Conservation (phyloP, 2,113 vertebrate species). For the Strix aluco region DNA sequence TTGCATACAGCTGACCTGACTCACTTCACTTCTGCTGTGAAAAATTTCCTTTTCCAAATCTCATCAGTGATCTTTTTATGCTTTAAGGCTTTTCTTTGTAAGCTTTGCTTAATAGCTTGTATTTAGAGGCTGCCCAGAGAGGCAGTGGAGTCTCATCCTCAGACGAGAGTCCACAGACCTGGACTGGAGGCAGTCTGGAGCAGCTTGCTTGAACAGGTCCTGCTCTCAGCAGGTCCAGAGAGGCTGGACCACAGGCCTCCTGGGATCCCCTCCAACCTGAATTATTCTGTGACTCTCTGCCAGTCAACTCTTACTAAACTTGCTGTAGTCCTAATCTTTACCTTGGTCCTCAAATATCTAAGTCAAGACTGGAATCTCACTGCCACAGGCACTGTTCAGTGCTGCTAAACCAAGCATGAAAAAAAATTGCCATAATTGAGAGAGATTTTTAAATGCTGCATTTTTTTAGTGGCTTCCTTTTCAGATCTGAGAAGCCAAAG, state of each 20-base stretch:
- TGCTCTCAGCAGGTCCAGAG: neutral
- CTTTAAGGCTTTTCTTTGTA: neutral
- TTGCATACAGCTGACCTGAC: neutral
- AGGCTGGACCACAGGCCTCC: neutral
- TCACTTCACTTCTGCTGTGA: neutral
- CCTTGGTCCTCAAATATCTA: neutral
- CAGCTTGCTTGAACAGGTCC: neutral
- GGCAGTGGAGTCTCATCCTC: neutral
- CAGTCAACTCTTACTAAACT: neutral
- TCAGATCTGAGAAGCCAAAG: neutral
- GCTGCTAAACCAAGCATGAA: neutral
- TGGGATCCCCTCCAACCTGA: neutral
- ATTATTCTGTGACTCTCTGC: neutral
- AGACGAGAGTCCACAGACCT: neutral
- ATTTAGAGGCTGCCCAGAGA: neutral
- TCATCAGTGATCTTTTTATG: neutral
- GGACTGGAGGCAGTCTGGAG: neutral
- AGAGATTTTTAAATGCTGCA: neutral
- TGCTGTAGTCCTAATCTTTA: neutral
- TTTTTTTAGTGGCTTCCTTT: neutral
- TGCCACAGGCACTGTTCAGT: neutral
- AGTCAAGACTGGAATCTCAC: neutral
- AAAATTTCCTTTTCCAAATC: neutral
- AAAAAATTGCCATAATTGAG: neutral
- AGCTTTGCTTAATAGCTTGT: neutral